Conservation (phyloP, 2,113 vertebrate species). For the Gnathonemus longibarbis region DNA sequence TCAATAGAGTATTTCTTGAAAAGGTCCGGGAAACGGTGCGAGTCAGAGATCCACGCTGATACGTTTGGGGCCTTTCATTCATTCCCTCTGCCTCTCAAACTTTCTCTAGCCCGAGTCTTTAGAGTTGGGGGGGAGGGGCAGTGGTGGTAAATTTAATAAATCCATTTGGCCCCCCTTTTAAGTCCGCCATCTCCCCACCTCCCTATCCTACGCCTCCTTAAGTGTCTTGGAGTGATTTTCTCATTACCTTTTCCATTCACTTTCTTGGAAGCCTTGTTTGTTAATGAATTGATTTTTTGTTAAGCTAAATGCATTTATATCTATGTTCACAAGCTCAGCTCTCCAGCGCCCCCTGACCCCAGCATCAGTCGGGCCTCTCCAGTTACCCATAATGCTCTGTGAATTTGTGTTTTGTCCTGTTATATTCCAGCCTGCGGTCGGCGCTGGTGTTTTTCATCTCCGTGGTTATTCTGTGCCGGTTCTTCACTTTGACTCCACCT, state of each 20-base stretch:
- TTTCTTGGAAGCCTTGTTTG: conserved; percentile 3
- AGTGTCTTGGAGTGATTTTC: conserved; percentile 7
- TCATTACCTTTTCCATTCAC: not conserved
- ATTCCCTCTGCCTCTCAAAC: not conserved
- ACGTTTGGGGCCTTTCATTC: not conserved
- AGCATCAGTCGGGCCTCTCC: not conserved
- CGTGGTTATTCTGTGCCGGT: not conserved
- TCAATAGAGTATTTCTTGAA: conserved; percentile 45
- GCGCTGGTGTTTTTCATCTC: not conserved
- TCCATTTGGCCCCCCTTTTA: conserved; percentile 16
- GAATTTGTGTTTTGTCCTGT: not conserved
- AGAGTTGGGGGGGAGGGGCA: not conserved
- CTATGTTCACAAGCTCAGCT: not conserved
- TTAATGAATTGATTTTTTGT: conserved; percentile 15
- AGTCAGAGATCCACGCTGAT: conserved; percentile 36
- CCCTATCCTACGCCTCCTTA: not conserved
- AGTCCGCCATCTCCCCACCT: not conserved
- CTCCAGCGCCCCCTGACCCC: not conserved
- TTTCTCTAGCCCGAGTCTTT: not conserved
- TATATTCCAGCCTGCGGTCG: not conserved
- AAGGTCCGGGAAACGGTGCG: conserved; percentile 41
- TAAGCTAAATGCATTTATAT: not conserved
- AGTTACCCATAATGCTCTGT: not conserved
- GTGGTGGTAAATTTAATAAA: not conserved
- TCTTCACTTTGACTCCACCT: not conserved